Percentiles rank a stretch among this genome's conserved stretches.
These are phyloP conservation scores for Notodonta dromedarius DNA, from an alignment of 2,888 invertebrate species.

Conservation along the genomic window DNA sequence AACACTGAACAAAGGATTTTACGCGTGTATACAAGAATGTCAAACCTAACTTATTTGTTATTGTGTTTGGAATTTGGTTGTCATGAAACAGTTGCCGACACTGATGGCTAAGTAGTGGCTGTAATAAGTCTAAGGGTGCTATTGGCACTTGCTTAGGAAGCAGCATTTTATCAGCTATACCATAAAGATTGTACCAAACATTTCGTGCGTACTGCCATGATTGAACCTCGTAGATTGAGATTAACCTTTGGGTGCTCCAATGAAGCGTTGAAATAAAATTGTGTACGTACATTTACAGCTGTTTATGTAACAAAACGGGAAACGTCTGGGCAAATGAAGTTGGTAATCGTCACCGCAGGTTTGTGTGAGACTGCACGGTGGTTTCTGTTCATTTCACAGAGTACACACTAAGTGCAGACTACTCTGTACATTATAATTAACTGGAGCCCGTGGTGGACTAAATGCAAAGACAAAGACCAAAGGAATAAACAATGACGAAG, in stretches of 20 bases:
- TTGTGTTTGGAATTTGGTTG: neutral
- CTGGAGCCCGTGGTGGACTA: too few relatives aligned
- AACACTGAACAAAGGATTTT: neutral
- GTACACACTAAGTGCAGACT: constrained; percentile 2
- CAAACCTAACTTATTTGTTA: neutral
- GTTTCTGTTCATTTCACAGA: constrained; percentile 24
- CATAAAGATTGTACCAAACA: too few relatives aligned
- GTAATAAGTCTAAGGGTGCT: too few relatives aligned
- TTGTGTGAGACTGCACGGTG: constrained; percentile 31
- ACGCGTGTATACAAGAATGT: neutral
- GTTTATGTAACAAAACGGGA: constrained; percentile 50
- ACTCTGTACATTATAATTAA: too few relatives aligned
- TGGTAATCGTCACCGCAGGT: constrained; percentile 42
- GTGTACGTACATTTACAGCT: constrained; percentile 36
- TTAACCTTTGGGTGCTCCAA: too few relatives aligned
- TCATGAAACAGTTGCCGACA: neutral
- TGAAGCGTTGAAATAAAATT: constrained; percentile 50
- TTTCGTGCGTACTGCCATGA: too few relatives aligned
- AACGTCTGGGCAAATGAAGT: constrained; percentile 60
- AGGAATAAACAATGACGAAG: too few relatives aligned
- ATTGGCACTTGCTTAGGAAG: too few relatives aligned
- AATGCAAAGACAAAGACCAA: too few relatives aligned
- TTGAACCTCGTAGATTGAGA: too few relatives aligned
- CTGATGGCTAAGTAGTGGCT: neutral
- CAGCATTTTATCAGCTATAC: too few relatives aligned